Conservation (phyloP, 1,140 invertebrate species). For the Atta texana region DNA sequence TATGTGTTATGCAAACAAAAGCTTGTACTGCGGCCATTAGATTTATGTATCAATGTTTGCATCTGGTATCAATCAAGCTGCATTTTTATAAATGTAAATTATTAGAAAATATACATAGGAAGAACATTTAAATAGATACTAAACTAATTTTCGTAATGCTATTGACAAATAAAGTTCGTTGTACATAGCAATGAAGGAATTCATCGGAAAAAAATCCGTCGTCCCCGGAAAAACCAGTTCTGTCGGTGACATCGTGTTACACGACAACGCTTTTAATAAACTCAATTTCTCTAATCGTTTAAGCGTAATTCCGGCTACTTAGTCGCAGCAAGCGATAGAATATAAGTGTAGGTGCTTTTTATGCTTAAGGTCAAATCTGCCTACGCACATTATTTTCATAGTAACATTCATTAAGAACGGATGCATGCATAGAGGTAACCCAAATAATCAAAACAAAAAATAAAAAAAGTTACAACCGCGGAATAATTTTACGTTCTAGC, state of each 20-base stretch:
- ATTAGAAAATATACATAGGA: not conserved
- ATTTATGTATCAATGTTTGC: no score
- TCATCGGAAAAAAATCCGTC: not conserved
- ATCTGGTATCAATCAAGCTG: not conserved
- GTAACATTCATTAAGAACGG: slow-evolving; percentile 28
- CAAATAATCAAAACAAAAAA: slow-evolving; percentile 26
- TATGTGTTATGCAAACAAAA: no score
- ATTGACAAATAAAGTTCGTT: not conserved
- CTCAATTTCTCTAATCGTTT: slow-evolving; percentile 56
- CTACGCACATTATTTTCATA: slow-evolving; percentile 40
- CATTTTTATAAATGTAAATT: slow-evolving; percentile 31
- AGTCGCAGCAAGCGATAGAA: slow-evolving; percentile 18
- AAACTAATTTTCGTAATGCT: slow-evolving; percentile 19
- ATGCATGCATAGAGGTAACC: not conserved
- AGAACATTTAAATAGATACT: not conserved
- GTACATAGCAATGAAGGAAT: not conserved
- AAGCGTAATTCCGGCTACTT: slow-evolving; percentile 53
- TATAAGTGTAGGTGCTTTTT: slow-evolving; percentile 35
- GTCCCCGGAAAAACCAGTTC: slow-evolving; percentile 29
- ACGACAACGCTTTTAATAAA: slow-evolving; percentile 45
- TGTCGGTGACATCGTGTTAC: slow-evolving; percentile 24
- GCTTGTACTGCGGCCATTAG: no score
- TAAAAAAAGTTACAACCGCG: not conserved
- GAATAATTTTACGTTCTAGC: not conserved
- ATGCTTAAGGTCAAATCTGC: slow-evolving; percentile 46